Conservation (phyloP, 1,140 invertebrate genomes). For the Neotoxoptera formosana region DNA sequence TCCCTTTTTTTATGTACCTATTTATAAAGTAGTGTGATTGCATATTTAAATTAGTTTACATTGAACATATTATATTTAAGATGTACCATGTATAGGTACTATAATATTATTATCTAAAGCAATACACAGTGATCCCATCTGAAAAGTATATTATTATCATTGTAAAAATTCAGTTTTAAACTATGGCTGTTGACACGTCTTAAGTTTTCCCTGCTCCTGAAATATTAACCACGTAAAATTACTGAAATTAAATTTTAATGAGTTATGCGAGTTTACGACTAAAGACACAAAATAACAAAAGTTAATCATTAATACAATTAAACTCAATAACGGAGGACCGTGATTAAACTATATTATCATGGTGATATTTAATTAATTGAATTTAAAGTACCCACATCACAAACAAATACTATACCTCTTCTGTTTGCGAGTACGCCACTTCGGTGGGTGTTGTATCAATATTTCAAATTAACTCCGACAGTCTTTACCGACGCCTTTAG, state of each 20-base stretch:
- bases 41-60: too few relatives aligned
- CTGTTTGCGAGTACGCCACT: neutral
- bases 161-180: neutral
- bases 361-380: neutral
- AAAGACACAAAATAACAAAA: neutral
- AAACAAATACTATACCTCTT: neutral
- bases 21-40: neutral
- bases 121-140: neutral
- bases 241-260: neutral
- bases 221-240: neutral
- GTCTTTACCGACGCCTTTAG: neutral
- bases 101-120: neutral
- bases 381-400: neutral
- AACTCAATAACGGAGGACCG: neutral
- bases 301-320: conserved; percentile 20
- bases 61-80: neutral
- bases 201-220: neutral
- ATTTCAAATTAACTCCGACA: conserved; percentile 16
- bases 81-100: neutral
- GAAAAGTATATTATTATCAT: neutral
- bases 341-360: conserved; percentile 18
- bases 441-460: neutral
- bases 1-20: neutral
- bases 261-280: neutral
- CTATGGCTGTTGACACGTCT: neutral